Evolutionary conservation across 2,888 invertebrate genomes (phyloP).

Genomic region (Eustalomyia histrio): DNA sequence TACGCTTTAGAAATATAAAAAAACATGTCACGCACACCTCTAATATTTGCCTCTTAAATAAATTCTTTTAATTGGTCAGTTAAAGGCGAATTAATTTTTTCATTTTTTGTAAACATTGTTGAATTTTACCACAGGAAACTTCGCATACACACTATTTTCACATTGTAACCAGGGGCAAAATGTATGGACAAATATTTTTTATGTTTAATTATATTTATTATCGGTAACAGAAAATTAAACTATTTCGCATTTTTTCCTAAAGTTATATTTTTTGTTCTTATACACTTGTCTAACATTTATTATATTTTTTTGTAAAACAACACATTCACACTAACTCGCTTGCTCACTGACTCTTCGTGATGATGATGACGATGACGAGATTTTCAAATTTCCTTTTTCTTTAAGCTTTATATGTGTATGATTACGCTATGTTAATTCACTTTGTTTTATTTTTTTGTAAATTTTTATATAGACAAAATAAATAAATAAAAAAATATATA

Average conservation of each 20-base stretch:
- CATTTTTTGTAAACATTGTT: neutral
- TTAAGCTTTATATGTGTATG: conserved; percentile 44
- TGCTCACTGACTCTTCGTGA: conserved; percentile 30
- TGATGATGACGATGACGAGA: conserved; percentile 56
- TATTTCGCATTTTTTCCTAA: conserved; percentile 1
- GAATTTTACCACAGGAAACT: conserved; percentile 1
- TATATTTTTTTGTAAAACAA: conserved; percentile 18
- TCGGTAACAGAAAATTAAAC: conserved; percentile 8
- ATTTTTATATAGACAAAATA: conserved; percentile 25
- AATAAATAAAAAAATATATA: conserved; percentile 12
- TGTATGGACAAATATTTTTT: neutral
- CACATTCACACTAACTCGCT: neutral
- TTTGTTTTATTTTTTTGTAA: conserved; percentile 28
- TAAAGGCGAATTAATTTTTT: neutral
- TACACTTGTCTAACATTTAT: conserved; percentile 46
- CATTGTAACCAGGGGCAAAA: neutral
- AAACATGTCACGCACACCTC: conserved; percentile 29
- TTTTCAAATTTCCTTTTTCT: conserved; percentile 50
- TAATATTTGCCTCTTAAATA: conserved; percentile 21
- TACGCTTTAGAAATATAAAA: neutral
- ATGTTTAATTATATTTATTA: neutral
- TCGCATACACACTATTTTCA: conserved; percentile 10
- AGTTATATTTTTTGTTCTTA: conserved; percentile 22
- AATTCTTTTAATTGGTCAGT: conserved; percentile 36
- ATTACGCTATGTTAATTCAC: conserved; percentile 53